Evolutionary conservation across 2,113 vertebrate genomes (phyloP).

Genomic region (Megatriorchis doriae): DNA sequence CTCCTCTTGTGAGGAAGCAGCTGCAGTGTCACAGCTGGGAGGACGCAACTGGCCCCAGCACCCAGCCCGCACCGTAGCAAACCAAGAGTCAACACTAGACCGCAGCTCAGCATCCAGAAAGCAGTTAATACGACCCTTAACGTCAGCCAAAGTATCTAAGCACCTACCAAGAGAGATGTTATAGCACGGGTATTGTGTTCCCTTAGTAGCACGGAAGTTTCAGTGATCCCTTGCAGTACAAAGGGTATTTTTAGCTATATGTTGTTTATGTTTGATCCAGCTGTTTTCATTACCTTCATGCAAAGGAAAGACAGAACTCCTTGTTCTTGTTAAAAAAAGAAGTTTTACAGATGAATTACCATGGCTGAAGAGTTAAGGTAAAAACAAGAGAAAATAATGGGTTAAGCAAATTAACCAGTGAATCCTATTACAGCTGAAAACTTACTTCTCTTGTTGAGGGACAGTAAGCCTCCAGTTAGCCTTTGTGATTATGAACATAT

Average conservation of each 20-base stretch:
- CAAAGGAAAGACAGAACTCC: background rate
- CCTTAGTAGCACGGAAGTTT: background rate
- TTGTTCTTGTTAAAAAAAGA: background rate
- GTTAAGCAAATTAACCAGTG: background rate
- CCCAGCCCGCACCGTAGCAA: background rate
- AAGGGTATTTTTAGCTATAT: background rate
- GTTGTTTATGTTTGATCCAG: background rate
- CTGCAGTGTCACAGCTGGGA: rapidly evolving
- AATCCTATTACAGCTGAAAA: background rate
- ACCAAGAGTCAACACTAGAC: background rate
- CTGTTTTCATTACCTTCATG: background rate
- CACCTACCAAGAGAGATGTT: background rate
- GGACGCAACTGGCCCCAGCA: background rate
- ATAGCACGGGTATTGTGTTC: background rate
- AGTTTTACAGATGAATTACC: background rate
- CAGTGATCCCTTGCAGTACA: background rate
- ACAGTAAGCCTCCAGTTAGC: background rate
- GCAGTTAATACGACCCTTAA: background rate
- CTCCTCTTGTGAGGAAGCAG: background rate
- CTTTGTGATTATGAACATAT: background rate
- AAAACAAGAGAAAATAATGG: background rate
- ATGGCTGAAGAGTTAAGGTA: background rate
- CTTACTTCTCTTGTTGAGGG: background rate
- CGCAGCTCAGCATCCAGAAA: background rate
- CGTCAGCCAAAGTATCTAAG: background rate